phyloP scores from a whole-genome alignment of 1,140 invertebrate genomes.

The Drosophila kurseongensis region DNA sequence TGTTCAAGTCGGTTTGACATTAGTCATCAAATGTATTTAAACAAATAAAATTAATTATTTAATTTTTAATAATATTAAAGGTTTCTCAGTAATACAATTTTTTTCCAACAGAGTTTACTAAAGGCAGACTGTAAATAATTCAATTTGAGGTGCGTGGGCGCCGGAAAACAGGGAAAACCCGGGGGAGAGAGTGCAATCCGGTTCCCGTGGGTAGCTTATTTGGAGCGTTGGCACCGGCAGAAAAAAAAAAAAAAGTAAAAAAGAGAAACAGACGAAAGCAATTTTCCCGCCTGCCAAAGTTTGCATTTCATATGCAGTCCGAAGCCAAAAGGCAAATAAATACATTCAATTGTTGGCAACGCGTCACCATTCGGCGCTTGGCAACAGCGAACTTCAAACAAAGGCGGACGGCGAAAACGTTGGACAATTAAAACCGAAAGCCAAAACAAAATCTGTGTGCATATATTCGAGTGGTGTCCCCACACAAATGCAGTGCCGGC shows the following conservation, averaged over 20 bases:
- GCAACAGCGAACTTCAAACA: slow-evolving; percentile 52
- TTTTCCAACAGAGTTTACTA: not conserved
- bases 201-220: slow-evolving; percentile 22
- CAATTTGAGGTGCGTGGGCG: slow-evolving; percentile 36
- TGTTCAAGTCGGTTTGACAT: too few relatives aligned
- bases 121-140: slow-evolving; percentile 18
- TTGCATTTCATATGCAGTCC: slow-evolving; percentile 30
- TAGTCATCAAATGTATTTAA: too few relatives aligned
- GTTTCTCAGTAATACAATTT: not conserved
- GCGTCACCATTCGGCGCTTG: slow-evolving; percentile 48
- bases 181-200: slow-evolving; percentile 14
- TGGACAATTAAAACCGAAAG: slow-evolving; percentile 31
- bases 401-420: slow-evolving; percentile 38
- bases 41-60: too few relatives aligned
- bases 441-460: slow-evolving; percentile 26
- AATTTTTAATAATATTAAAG: too few relatives aligned
- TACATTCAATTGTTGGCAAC: slow-evolving; percentile 40
- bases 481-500: slow-evolving; percentile 22
- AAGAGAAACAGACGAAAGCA: not conserved
- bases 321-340: slow-evolving; percentile 44
- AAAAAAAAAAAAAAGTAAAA: slow-evolving; percentile 14
- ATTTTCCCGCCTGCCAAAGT: slow-evolving; percentile 22
- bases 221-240: slow-evolving; percentile 26
- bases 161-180: slow-evolving; percentile 2
- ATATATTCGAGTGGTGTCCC: slow-evolving; percentile 12